These are phyloP conservation scores for Erythrolamprus reginae DNA, from an alignment of 2,113 vertebrate genomes.

Conservation along the genomic window DNA sequence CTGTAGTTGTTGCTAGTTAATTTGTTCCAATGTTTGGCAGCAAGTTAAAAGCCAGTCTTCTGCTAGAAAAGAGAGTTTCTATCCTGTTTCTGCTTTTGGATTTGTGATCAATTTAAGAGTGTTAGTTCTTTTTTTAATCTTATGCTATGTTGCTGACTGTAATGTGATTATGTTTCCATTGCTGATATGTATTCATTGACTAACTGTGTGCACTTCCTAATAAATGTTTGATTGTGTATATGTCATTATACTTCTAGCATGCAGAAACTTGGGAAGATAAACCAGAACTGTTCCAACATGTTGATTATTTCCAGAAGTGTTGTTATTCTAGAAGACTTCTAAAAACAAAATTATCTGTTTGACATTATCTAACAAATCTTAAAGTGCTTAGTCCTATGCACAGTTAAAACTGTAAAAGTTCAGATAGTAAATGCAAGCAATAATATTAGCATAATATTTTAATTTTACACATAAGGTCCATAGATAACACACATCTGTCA, in stretches of 20 bases:
- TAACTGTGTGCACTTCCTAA: neutral
- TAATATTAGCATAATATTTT: neutral
- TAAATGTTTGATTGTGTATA: neutral
- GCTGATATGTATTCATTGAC: neutral
- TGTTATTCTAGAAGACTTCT: neutral
- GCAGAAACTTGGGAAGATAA: neutral
- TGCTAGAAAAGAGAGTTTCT: neutral
- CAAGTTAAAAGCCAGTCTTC: neutral
- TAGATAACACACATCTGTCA: neutral
- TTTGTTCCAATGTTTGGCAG: neutral
- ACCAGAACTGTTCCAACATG: neutral
- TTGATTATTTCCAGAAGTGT: constrained; percentile 10
- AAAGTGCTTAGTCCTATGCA: neutral
- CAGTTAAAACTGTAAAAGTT: neutral
- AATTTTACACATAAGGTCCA: neutral
- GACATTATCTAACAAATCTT: neutral
- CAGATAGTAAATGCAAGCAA: neutral
- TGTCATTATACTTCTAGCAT: neutral
- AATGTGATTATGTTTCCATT: neutral
- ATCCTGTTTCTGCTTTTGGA: neutral
- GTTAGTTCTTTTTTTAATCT: neutral
- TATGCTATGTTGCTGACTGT: neutral
- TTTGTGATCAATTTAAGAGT: neutral
- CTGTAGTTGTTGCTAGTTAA: neutral
- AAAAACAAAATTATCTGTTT: neutral